Percentiles rank a stretch among this genome's conserved stretches.
Evolutionary conservation across 2,888 invertebrate species (phyloP).

Genomic region (Exephanes ischioxanthus): DNA sequence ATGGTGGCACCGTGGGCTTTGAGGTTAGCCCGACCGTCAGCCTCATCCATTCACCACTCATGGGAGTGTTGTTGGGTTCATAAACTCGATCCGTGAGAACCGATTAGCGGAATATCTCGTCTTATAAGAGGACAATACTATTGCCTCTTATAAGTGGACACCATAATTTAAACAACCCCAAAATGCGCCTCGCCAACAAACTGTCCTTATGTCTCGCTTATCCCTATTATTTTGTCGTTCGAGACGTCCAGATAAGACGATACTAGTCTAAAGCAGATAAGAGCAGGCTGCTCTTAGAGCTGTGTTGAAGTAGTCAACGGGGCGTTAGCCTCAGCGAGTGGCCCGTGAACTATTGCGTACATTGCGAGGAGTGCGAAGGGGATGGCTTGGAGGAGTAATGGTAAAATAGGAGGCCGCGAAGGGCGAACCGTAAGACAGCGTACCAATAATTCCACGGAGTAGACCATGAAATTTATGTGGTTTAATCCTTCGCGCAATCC

Average conservation of each 20-base stretch:
- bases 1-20: too few species aligned
- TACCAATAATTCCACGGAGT: constrained; percentile 76
- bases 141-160: too few species aligned
- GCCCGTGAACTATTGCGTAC: constrained; percentile 1
- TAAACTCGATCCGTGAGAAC: too few species aligned
- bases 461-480: constrained; percentile 77
- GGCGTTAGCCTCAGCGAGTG: constrained; percentile 22
- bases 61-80: too few species aligned
- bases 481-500: constrained; percentile 78
- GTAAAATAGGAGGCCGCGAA: constrained; percentile 19
- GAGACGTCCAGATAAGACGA: not conserved
- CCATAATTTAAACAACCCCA: too few species aligned
- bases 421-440: constrained; percentile 51
- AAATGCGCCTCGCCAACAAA: not conserved
- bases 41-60: too few species aligned
- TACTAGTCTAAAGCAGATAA: not conserved
- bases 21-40: too few species aligned
- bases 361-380: not conserved
- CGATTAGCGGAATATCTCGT: too few species aligned
- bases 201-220: not conserved
- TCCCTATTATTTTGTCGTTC: not conserved
- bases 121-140: too few species aligned
- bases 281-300: not conserved
- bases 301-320: not conserved
- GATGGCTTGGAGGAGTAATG: not conserved